Conservation (phyloP, 2,888 invertebrate species). For the Coleophora flavipennella region DNA sequence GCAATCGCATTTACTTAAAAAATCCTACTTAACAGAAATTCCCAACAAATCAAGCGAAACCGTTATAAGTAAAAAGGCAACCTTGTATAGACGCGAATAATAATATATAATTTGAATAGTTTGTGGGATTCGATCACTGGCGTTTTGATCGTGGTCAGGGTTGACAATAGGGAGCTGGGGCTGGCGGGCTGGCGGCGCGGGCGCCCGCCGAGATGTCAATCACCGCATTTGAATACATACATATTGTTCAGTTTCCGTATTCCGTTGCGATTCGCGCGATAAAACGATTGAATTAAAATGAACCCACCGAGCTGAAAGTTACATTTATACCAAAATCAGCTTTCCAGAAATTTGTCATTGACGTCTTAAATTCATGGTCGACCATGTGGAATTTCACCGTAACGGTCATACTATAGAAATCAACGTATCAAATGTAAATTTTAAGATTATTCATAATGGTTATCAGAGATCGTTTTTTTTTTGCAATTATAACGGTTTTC, state of each 20-base stretch:
- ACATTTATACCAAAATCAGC: slow-evolving; percentile 39
- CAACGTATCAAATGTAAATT: slow-evolving; percentile 2
- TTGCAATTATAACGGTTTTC: slow-evolving; percentile 1
- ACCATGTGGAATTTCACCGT: slow-evolving; percentile 45
- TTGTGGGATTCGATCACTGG: slow-evolving; percentile 52
- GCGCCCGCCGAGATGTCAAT: slow-evolving; percentile 69
- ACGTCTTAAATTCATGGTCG: slow-evolving; percentile 30
- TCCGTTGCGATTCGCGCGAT: slow-evolving; percentile 58
- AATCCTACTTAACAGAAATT: slow-evolving; percentile 40
- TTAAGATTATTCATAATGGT: not conserved
- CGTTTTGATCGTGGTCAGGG: slow-evolving; percentile 56
- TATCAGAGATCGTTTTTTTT: slow-evolving; percentile 1
- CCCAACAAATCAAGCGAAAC: slow-evolving; percentile 30
- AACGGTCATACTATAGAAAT: slow-evolving; percentile 50
- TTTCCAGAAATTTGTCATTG: slow-evolving; percentile 28
- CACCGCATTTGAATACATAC: slow-evolving; percentile 61
- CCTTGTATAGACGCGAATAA: slow-evolving; percentile 19
- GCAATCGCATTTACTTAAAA: not conserved
- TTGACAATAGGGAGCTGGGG: slow-evolving; percentile 49
- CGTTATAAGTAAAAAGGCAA: slow-evolving; percentile 23
- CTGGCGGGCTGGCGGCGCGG: slow-evolving; percentile 36
- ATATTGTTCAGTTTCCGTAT: slow-evolving; percentile 55
- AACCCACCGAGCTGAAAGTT: slow-evolving; percentile 54
- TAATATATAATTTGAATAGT: slow-evolving; percentile 52
- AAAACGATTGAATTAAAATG: slow-evolving; percentile 47